Conservation (phyloP, 2,888 invertebrate genomes). For the Pseudococcus longispinus region DNA sequence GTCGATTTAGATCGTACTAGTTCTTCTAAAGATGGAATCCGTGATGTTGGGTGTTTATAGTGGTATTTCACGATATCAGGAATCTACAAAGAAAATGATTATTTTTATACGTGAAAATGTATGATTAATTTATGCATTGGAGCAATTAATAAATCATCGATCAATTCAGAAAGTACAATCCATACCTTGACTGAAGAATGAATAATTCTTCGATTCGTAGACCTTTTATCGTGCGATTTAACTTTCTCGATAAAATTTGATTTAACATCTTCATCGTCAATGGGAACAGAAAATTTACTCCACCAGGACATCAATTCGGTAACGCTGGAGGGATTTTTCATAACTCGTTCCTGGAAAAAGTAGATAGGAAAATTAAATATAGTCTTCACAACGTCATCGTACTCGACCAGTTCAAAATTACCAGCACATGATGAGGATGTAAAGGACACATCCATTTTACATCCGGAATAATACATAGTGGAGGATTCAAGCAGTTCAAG, state of each 20-base stretch:
- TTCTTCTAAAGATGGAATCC: neutral
- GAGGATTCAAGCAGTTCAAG: conserved; percentile 90
- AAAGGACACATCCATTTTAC: conserved; percentile 98
- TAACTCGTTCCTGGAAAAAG: conserved; percentile 36
- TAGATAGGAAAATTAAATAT: neutral
- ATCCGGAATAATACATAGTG: conserved; percentile 84
- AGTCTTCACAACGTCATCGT: neutral
- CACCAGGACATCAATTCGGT: conserved; percentile 45
- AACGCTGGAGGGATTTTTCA: conserved; percentile 41
- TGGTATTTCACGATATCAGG: conserved; percentile 53
- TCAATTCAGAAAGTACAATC: neutral
- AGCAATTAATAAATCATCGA: no score
- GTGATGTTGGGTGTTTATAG: conserved; percentile 23
- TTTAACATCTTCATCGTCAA: conserved; percentile 39
- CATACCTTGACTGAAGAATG: neutral
- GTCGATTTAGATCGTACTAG: neutral
- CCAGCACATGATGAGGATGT: conserved; percentile 89
- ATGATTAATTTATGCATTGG: no score
- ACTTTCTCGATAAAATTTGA: conserved; percentile 35
- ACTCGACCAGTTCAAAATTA: conserved; percentile 62
- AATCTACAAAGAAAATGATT: conserved; percentile 19
- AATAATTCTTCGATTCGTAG: neutral
- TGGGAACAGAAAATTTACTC: conserved; percentile 36
- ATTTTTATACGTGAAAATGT: neutral
- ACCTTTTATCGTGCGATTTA: neutral